Evolutionary conservation across 2,113 vertebrate genomes (phyloP), one percentile per base, ranked within the genome.

Genomic region (Corynorhinus townsendii): DNA sequence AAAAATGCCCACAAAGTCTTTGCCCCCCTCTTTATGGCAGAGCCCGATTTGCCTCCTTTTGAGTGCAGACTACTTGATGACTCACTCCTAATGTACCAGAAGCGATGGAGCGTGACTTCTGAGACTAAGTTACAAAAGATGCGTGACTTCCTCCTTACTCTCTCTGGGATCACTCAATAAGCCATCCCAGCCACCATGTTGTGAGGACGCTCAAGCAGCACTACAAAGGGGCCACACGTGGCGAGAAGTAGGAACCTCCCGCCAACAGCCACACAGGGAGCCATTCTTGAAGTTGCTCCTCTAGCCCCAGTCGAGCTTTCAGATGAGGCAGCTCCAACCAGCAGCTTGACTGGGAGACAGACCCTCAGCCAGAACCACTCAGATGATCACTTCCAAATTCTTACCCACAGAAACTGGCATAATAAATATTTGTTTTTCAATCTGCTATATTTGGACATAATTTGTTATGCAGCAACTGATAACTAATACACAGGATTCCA

Each of bases 181-280:
- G 72, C 2, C 17, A 26, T 16, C 19, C 17, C 17, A 15, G n/a
- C 52, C 2, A 43, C 73, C 93, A 43, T n/a, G 6, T 14, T 22
- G 64, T 38, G 20, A 69, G 80, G 40, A 49, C 1, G 7, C 33
- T 45, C 80, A 9, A 26, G 80, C 33, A 40, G 33, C 5, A 8
- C 49, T 6, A 1, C 20, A 22, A 40, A 33, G 38, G 14, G 22
- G 33, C 6, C 86, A 35, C 8, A 2, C 1, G 0, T n/a, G 43
- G 16, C 22, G 7, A 26, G 68, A 47, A 38, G 7, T 11, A 11
- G 81, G 73, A 24, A 38, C 45, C 80, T 38, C 56, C 69, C 1
- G 10, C 26, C n/a, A 12, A 33, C 28, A 3, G 40, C 49, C 71
- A 4, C 4, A 1, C 3, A 15, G 40, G 49, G 24, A n/a, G 5